phyloP scores from a whole-genome alignment of 92 coral and sea anemone genomes.

The Virgularia gustaviana region DNA sequence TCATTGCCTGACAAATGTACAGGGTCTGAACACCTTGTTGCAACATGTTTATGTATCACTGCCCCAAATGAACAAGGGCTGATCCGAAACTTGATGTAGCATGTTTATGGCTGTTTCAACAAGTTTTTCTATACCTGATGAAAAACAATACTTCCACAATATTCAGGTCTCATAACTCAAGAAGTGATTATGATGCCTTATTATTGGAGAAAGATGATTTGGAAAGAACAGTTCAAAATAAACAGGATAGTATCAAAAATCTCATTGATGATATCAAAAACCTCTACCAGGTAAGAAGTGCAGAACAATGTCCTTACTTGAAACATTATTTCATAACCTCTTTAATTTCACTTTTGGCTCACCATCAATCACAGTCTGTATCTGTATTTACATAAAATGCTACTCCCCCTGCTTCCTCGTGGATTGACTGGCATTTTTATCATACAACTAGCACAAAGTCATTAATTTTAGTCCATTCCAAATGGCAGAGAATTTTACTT shows the following conservation, averaged over 20 bases:
- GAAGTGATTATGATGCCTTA: conserved; percentile 30
- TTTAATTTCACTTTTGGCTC: neutral
- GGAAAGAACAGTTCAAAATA: conserved; percentile 39
- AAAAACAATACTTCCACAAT: neutral
- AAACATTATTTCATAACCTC: neutral
- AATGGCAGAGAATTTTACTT: no score
- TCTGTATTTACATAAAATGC: neutral
- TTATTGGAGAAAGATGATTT: conserved; percentile 43
- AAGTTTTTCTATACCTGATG: neutral
- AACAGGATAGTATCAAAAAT: conserved; percentile 38
- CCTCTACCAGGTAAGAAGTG: conserved; percentile 41
- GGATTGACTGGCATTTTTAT: no score
- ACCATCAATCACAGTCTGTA: neutral
- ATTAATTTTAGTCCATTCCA: no score
- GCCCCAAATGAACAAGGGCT: neutral
- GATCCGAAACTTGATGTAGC: neutral
- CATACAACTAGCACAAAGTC: no score
- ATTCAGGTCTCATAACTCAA: neutral
- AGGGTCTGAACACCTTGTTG: no score
- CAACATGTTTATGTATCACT: neutral
- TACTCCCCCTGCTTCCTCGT: no score
- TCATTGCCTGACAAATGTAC: no score
- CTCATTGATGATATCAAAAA: conserved; percentile 41
- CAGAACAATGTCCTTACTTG: neutral
- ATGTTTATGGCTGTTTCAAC: neutral